Conservation (phyloP, 1,140 invertebrate species). For the Scylla paramamosain region DNA sequence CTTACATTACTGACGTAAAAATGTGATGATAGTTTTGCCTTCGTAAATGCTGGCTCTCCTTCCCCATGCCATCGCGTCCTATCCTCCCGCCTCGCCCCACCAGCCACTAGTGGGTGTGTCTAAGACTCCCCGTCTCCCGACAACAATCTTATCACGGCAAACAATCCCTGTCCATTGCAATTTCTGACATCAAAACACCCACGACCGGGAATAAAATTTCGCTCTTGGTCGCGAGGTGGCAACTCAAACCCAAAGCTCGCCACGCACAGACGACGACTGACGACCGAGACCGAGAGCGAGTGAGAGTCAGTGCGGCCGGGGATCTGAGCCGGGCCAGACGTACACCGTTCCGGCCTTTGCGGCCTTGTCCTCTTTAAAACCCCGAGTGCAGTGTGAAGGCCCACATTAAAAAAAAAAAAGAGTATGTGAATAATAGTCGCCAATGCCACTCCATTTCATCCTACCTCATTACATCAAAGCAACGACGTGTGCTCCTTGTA, state of each 20-base stretch:
- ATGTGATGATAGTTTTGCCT: no score
- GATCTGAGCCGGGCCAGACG: conserved; percentile 60
- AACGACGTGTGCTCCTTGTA: conserved; percentile 67
- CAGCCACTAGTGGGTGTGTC: background rate
- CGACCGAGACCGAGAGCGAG: background rate
- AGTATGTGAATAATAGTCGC: conserved; percentile 55
- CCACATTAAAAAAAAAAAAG: conserved; percentile 15
- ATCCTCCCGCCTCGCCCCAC: background rate
- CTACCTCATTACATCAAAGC: conserved; percentile 73
- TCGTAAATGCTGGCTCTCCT: no score
- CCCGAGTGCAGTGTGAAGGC: conserved; percentile 67
- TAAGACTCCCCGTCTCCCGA: conserved; percentile 8
- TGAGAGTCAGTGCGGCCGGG: conserved; percentile 62
- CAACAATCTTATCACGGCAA: background rate
- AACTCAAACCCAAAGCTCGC: background rate
- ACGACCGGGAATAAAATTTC: background rate
- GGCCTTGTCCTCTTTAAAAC: conserved; percentile 59
- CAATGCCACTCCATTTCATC: conserved; percentile 66
- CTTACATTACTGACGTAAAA: no score
- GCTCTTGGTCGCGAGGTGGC: background rate
- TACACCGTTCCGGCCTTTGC: conserved; percentile 60
- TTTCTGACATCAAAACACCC: background rate
- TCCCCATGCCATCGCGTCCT: background rate
- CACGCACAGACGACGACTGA: background rate
- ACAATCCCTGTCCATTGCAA: background rate